Conservation (phyloP, 2,797 vertebrate genomes). For the Cephalopachus bancanus region DNA sequence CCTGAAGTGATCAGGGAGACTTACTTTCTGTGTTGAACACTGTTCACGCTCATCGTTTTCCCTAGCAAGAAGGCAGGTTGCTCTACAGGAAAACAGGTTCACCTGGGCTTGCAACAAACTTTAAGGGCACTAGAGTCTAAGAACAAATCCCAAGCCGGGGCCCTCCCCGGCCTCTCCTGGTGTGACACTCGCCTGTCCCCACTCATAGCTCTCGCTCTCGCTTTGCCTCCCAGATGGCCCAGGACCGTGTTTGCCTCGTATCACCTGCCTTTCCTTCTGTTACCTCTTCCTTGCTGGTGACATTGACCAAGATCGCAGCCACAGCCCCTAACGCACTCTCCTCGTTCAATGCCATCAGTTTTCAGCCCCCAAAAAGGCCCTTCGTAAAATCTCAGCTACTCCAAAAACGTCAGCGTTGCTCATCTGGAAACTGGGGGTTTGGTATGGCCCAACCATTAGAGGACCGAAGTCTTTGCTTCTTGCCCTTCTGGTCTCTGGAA, state of each 20-base stretch:
- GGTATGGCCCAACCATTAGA: no score
- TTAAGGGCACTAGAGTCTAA: neutral
- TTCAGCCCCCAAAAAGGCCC: neutral
- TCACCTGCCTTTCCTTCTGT: neutral
- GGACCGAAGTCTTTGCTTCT: no score
- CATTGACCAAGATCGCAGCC: no score
- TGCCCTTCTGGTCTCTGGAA: no score
- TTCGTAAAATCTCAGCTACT: slow-evolving; percentile 3
- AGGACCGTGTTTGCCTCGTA: neutral
- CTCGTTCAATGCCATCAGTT: neutral
- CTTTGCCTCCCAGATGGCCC: neutral
- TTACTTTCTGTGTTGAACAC: neutral
- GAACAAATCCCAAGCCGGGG: neutral
- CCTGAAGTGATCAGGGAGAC: neutral
- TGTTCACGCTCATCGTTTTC: neutral
- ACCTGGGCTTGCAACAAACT: neutral
- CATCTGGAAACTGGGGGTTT: no score
- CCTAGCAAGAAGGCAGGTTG: slow-evolving; percentile 6
- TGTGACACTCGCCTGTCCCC: no score
- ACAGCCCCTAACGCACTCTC: neutral
- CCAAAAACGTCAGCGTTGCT: no score
- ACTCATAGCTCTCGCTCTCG: no score
- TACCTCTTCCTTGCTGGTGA: no score
- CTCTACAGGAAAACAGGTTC: neutral
- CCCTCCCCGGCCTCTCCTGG: neutral